Evolutionary conservation across 2,888 invertebrate species (phyloP), one percentile per base, ranked within the genome.

Genomic region (Macaria liturata): DNA sequence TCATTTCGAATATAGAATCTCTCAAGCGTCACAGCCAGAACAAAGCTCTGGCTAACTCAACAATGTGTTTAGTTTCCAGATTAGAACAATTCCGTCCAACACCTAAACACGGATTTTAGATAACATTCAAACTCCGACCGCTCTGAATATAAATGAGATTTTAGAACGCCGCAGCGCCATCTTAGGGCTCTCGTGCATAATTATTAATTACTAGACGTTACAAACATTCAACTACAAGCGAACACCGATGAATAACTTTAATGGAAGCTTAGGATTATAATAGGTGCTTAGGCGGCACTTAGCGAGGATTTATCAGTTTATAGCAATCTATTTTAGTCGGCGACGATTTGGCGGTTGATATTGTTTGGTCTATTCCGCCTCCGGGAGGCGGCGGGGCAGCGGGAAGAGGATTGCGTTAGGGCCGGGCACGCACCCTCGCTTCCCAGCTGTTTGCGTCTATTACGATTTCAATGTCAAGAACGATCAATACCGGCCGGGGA

Each of bases 41-140:
- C 89, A 89, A 89, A 90, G 88, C 86, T 77, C 73, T 67, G 81
- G 80, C 79, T 81, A 84, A 81, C 84, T 84, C 79, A 82, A 91
- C 90, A 88, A 91, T 89, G 90, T 90, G 90, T 90, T 89, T 89
- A 90, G 90, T 89, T 90, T 87, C 76, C 65, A 91, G 91, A 91
- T 91, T 91, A 91, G 84, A 88, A 81, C 88, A 83, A 86, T 88
- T 86, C 86, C 84, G 82, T 76, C 83, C 88, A 84, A 90, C 91
- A 91, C 90, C 91, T 91, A 91, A 91, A 91, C 90, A 88, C 88
- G 88, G 91, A 91, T 91, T 91, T 89, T 82, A 90, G 91, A 91
- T 91, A 91, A 88, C 90, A 90, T 91, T 89, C 86, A 90, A 89
- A 91, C 89, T 87, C 83, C 80, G 74, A 88, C 88, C 88, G 84